Percentiles rank a stretch among this genome's conserved stretches.
Evolutionary conservation across 2,113 vertebrate genomes (phyloP).

Genomic region (Cyphomyrus plagiostoma): DNA sequence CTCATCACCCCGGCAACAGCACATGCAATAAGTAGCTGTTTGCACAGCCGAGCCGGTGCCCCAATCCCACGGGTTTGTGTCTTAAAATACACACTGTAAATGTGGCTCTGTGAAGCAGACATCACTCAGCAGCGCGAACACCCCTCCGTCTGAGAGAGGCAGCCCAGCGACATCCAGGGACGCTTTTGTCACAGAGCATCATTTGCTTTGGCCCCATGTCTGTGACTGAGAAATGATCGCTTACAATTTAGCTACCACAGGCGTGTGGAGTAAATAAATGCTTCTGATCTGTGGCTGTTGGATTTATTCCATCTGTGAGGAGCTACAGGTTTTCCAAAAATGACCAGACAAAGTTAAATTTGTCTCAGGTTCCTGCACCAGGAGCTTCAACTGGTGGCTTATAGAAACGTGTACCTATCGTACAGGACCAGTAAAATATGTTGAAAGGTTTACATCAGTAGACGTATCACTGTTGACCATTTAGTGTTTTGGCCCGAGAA

Average conservation of each 20-base stretch:
- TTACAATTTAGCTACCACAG: background rate
- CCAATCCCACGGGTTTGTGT: background rate
- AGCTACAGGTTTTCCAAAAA: background rate
- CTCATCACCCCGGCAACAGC: background rate
- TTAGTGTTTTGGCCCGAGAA: background rate
- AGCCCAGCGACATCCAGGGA: background rate
- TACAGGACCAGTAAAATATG: background rate
- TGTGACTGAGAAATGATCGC: background rate
- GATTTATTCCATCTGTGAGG: background rate
- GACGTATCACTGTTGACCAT: background rate
- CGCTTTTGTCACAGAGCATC: background rate
- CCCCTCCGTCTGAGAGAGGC: background rate
- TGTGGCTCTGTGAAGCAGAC: background rate
- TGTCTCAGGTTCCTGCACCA: background rate
- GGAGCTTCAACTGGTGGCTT: background rate
- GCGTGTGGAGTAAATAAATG: background rate
- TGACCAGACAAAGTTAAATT: background rate
- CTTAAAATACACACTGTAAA: constrained; percentile 10
- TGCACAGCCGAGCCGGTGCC: background rate
- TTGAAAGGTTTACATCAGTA: background rate
- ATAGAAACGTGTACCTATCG: background rate
- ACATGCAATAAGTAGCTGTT: constrained; percentile 8
- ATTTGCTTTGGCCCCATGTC: background rate
- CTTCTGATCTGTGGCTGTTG: background rate
- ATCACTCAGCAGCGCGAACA: background rate